These are phyloP conservation scores for Petaurus breviceps DNA, from an alignment of 2,113 vertebrate genomes.

Conservation along the genomic window DNA sequence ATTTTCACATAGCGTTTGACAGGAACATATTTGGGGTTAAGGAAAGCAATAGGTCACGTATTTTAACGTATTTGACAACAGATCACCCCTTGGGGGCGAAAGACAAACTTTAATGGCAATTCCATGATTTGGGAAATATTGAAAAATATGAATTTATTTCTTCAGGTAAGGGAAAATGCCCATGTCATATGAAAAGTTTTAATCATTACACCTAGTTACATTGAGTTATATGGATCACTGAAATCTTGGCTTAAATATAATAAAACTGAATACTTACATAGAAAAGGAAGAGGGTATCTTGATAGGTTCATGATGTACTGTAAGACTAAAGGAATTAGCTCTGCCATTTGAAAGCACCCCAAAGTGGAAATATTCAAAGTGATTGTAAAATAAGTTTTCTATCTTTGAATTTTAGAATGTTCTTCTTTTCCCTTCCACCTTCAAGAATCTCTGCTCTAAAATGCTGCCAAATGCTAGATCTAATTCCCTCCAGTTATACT, in stretches of 20 bases:
- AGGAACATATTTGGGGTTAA: background rate
- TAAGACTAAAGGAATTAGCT: background rate
- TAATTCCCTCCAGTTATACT: background rate
- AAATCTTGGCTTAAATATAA: background rate
- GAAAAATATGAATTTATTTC: conserved; percentile 53
- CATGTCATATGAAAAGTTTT: conserved; percentile 55
- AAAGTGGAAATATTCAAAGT: background rate
- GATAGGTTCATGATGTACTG: accelerated
- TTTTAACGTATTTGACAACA: conserved; percentile 24
- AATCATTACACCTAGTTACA: conserved; percentile 52
- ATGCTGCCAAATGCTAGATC: background rate
- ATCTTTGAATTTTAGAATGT: background rate
- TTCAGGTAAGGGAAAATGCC: conserved; percentile 64
- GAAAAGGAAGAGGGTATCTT: background rate
- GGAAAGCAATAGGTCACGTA: background rate
- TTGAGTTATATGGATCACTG: conserved; percentile 20
- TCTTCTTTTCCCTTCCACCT: background rate
- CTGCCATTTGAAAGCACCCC: conserved; percentile 1
- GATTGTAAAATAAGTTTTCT: background rate
- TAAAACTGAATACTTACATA: conserved; percentile 6
- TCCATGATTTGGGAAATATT: conserved; percentile 43
- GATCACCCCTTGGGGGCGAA: background rate
- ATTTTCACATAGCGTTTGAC: background rate
- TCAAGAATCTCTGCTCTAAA: background rate
- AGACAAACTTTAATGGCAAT: conserved; percentile 37